phyloP scores from a whole-genome alignment of 2,888 invertebrate genomes.

The Cyaniris semiargus region DNA sequence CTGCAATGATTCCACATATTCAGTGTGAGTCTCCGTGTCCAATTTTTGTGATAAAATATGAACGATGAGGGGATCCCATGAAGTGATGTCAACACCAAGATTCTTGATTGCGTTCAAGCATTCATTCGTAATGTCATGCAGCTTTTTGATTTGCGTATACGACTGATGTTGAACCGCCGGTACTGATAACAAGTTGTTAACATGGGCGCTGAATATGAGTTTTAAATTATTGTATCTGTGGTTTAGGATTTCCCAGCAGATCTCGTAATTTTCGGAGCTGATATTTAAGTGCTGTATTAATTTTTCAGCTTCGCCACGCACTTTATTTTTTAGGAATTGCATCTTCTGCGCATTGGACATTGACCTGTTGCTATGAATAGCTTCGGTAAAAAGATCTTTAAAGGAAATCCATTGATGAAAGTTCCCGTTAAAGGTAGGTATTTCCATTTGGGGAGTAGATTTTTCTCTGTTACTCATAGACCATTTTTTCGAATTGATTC shows the following conservation, averaged over 20 bases:
- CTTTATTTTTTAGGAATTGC: constrained; percentile 34
- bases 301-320: constrained; percentile 39
- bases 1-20: background rate
- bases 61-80: constrained; percentile 33
- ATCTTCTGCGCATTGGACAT: constrained; percentile 39
- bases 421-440: constrained; percentile 35
- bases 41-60: too few species aligned
- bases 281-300: constrained; percentile 40
- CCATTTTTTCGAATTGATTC: constrained; percentile 17
- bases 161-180: constrained; percentile 38
- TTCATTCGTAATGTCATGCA: constrained; percentile 39
- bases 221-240: constrained; percentile 40
- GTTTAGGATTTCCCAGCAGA: constrained; percentile 43
- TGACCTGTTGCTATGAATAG: constrained; percentile 36
- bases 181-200: constrained; percentile 36
- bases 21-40: background rate
- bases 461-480: constrained; percentile 27
- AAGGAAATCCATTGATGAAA: constrained; percentile 39
- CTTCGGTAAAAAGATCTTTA: constrained; percentile 40
- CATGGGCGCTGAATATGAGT: constrained; percentile 36
- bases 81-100: constrained; percentile 35
- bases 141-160: constrained; percentile 34
- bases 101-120: constrained; percentile 42
- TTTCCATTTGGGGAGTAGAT: constrained; percentile 37
- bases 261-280: constrained; percentile 38